Percentiles rank a stretch among this genome's conserved stretches.
Evolutionary conservation across 2,888 invertebrate genomes (phyloP).

Genomic region (Machimus atricapillus): DNA sequence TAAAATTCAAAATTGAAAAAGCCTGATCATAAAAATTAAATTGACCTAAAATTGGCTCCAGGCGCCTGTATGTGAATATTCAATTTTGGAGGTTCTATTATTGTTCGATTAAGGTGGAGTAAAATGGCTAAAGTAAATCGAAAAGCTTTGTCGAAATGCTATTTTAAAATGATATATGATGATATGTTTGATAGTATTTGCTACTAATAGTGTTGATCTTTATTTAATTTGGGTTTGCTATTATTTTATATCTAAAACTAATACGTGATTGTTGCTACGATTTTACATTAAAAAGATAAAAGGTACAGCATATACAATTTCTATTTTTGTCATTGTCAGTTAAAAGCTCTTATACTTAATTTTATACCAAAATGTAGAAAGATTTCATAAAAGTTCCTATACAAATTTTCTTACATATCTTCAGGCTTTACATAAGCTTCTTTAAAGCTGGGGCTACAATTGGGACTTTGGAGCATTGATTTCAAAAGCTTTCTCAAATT

Average conservation of each 20-base stretch:
- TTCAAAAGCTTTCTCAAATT: not conserved
- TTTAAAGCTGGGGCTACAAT: not conserved
- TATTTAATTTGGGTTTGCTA: not conserved
- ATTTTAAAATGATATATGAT: not conserved
- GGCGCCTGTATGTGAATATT: not conserved
- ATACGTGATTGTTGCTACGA: too few species aligned
- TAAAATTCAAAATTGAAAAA: not conserved
- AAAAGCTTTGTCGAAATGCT: too few species aligned
- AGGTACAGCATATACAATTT: not conserved
- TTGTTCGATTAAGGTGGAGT: not conserved
- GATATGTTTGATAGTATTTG: too few species aligned
- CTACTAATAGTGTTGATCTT: not conserved
- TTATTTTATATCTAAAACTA: not conserved
- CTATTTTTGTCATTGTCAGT: not conserved
- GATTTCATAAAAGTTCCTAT: not conserved
- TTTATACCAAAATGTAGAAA: not conserved
- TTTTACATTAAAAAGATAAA: not conserved
- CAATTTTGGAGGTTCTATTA: not conserved
- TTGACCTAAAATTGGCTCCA: not conserved
- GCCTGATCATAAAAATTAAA: not conserved
- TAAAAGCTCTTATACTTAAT: not conserved
- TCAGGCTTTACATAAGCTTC: not conserved
- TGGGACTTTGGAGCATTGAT: not conserved
- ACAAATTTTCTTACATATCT: not conserved
- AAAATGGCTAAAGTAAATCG: too few species aligned